Evolutionary conservation across 2,888 invertebrate species (phyloP).

Genomic region (Drosophila austrosaltans): DNA sequence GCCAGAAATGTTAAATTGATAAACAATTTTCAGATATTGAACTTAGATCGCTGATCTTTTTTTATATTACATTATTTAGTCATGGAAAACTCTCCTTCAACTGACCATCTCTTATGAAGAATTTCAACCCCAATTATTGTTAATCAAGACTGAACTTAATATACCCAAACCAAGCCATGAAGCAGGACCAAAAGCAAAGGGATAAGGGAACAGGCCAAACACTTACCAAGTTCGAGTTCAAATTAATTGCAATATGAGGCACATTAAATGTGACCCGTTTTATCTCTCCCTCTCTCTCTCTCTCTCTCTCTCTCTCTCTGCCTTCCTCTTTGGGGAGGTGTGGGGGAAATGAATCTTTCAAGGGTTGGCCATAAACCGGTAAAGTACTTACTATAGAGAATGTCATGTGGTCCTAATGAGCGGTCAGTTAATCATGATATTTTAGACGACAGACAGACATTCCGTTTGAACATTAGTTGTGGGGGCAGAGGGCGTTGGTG

Average conservation of each 20-base stretch:
- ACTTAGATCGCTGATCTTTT: too few relatives aligned
- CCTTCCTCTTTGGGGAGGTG: background rate
- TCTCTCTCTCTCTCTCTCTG: slow-evolving; percentile 10
- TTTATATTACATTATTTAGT: background rate
- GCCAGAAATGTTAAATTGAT: too few relatives aligned
- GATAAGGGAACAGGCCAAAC: background rate
- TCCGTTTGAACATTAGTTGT: background rate
- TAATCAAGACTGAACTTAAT: slow-evolving; percentile 3
- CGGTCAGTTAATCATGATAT: slow-evolving; percentile 77
- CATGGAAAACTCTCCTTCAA: too few relatives aligned
- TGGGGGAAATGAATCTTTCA: background rate
- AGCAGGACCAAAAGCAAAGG: slow-evolving; percentile 35
- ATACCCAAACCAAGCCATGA: slow-evolving; percentile 48
- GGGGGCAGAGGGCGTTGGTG: background rate
- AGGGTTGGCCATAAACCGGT: background rate
- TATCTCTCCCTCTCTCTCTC: background rate
- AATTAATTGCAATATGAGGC: slow-evolving; percentile 76
- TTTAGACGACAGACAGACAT: slow-evolving; percentile 36
- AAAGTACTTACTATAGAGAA: slow-evolving; percentile 19
- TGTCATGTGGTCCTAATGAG: slow-evolving; percentile 70
- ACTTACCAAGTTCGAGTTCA: slow-evolving; percentile 59
- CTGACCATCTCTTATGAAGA: background rate
- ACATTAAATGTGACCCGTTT: slow-evolving; percentile 71
- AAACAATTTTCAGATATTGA: too few relatives aligned
- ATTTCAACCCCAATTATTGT: slow-evolving; percentile 2